Conservation (phyloP, 1,140 invertebrate species). For the Triops longicaudatus region DNA sequence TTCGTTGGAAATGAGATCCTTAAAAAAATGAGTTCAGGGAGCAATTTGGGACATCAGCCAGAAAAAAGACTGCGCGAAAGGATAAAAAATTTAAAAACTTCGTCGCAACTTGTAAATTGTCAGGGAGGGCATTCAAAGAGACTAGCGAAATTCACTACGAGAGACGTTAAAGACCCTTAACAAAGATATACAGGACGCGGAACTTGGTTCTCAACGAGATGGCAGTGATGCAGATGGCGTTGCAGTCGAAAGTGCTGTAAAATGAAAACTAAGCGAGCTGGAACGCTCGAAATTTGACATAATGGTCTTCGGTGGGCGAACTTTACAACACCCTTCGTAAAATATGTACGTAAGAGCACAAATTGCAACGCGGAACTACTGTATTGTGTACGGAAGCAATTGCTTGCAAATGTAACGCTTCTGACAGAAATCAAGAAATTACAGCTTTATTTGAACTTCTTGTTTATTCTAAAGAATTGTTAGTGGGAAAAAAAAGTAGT, state of each 20-base stretch:
- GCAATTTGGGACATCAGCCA: neutral
- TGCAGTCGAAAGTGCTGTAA: neutral
- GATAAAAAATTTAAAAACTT: neutral
- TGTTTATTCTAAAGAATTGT: too few relatives aligned
- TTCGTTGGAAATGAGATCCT: neutral
- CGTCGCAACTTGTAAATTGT: neutral
- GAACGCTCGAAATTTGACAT: neutral
- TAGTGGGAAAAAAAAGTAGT: too few relatives aligned
- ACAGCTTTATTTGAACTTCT: too few relatives aligned
- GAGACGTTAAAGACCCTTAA: neutral
- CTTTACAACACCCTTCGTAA: neutral
- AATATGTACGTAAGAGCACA: too few relatives aligned
- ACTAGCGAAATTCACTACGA: neutral
- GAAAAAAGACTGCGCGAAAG: neutral
- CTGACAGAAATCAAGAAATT: too few relatives aligned
- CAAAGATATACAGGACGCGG: too few relatives aligned
- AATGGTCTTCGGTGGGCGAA: neutral
- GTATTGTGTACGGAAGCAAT: too few relatives aligned
- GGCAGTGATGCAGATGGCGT: neutral
- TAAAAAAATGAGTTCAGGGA: neutral
- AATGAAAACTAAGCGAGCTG: neutral
- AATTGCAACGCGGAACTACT: too few relatives aligned
- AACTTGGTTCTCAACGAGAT: too few relatives aligned
- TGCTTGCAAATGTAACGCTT: too few relatives aligned
- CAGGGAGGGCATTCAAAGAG: neutral